These are phyloP conservation scores for Helobdella robusta DNA, from an alignment of 2,888 invertebrate genomes.

Conservation along the genomic window DNA sequence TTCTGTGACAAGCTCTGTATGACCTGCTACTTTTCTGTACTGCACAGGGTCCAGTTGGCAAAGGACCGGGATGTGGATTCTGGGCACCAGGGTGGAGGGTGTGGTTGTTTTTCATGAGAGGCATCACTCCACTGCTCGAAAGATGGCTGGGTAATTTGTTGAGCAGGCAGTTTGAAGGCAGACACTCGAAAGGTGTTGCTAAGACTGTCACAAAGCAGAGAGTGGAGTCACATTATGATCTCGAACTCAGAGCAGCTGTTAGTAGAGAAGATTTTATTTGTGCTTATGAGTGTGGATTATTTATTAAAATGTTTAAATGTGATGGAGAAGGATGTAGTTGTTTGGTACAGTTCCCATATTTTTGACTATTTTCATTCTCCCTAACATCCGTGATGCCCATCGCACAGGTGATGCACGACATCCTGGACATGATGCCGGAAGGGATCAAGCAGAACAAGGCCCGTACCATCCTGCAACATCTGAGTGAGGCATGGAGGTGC, in stretches of 20 bases:
- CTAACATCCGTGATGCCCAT: too few species aligned
- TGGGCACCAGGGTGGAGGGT: constrained; percentile 99
- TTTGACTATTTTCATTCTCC: too few species aligned
- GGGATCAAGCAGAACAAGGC: constrained; percentile 99
- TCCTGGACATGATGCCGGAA: constrained; percentile 99
- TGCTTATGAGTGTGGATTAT: neutral
- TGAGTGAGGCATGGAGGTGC: constrained; percentile 98
- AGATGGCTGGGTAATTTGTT: constrained; percentile 97
- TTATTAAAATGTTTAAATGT: too few species aligned
- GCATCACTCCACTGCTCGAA: constrained; percentile 92
- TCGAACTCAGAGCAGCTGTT: constrained; percentile 88
- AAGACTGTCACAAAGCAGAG: constrained; percentile 99
- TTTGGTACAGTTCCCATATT: too few species aligned
- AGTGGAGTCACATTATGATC: constrained; percentile 97
- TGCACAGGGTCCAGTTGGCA: constrained; percentile 82
- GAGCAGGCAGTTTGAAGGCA: constrained; percentile 95
- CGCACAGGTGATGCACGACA: constrained; percentile 65
- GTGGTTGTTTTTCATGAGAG: constrained; percentile 98
- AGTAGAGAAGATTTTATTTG: constrained; percentile 35
- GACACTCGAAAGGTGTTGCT: constrained; percentile 98
- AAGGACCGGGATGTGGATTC: constrained; percentile 94
- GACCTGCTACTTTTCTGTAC: neutral
- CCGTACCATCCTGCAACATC: constrained; percentile 91
- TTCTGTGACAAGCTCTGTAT: neutral
- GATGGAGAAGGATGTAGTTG: too few species aligned